Conservation (phyloP, 2,113 vertebrate genomes). For the Stigmatopora nigra region DNA sequence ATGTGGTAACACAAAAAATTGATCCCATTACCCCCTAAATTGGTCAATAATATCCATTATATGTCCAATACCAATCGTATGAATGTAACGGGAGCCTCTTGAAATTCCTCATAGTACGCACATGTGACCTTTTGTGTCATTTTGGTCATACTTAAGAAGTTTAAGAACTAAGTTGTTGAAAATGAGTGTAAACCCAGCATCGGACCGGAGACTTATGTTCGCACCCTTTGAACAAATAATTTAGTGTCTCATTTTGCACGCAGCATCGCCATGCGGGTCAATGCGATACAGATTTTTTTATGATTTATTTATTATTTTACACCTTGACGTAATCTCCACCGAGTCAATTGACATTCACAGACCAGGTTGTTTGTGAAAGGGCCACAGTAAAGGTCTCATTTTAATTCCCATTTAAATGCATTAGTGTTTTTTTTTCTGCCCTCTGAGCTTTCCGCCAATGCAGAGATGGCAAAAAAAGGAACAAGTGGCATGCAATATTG, state of each 20-base stretch:
- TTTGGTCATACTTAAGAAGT: not conserved
- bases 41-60: not conserved
- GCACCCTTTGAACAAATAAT: not conserved
- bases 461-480: slow-evolving; percentile 24
- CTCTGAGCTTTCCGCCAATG: slow-evolving; percentile 21
- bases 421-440: slow-evolving; percentile 30
- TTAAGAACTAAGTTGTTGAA: not conserved
- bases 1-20: not conserved
- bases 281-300: no score
- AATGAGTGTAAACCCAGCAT: not conserved
- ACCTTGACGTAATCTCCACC: slow-evolving; percentile 10
- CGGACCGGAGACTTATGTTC: not conserved
- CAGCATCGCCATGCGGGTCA: not conserved
- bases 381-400: slow-evolving; percentile 25
- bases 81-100: no score
- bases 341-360: slow-evolving; percentile 9
- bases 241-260: not conserved
- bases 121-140: no score
- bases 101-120: no score
- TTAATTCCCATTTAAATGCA: slow-evolving; percentile 38
- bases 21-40: not conserved
- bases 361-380: slow-evolving; percentile 21
- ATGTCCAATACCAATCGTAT: no score
- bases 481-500: slow-evolving; percentile 28
- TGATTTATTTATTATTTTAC: not conserved